phyloP scores from a whole-genome alignment of 2,113 vertebrate genomes.

The Brachyistius frenatus region DNA sequence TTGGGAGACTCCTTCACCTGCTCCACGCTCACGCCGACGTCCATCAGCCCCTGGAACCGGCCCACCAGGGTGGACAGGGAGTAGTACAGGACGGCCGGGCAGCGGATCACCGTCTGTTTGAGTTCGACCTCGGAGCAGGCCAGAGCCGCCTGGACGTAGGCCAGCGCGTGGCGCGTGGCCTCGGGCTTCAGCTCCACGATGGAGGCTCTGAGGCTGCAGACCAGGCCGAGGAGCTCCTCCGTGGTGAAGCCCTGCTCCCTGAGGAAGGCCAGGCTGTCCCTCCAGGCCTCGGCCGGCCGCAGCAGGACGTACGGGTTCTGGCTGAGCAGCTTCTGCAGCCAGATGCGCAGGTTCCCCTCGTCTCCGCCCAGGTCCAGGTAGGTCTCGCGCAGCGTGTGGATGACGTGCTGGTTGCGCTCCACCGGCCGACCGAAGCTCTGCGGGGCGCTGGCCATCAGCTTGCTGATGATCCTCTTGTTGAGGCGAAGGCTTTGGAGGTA shows the following conservation, averaged over 20 bases:
- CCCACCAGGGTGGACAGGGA: slow-evolving; percentile 51
- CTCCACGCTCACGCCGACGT: slow-evolving; percentile 34
- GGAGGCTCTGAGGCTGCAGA: slow-evolving; percentile 64
- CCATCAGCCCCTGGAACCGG: slow-evolving; percentile 66
- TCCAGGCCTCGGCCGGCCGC: slow-evolving; percentile 62
- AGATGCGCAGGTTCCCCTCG: slow-evolving; percentile 58
- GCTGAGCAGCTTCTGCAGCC: slow-evolving; percentile 72
- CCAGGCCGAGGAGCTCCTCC: slow-evolving; percentile 60
- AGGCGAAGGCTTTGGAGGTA: slow-evolving; percentile 66
- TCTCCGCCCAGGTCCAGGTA: slow-evolving; percentile 70
- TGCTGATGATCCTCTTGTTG: slow-evolving; percentile 64
- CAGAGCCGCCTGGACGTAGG: slow-evolving; percentile 38
- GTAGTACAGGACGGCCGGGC: slow-evolving; percentile 61
- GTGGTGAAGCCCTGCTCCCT: slow-evolving; percentile 70
- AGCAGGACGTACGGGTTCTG: slow-evolving; percentile 71
- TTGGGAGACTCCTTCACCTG: slow-evolving; percentile 68
- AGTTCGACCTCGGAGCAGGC: slow-evolving; percentile 62
- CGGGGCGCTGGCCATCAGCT: slow-evolving; percentile 69
- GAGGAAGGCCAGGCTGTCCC: slow-evolving; percentile 71
- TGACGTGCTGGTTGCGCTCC: slow-evolving; percentile 69
- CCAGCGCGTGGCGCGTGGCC: slow-evolving; percentile 54
- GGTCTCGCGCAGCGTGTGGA: slow-evolving; percentile 67
- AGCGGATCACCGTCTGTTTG: slow-evolving; percentile 38
- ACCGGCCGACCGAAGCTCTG: slow-evolving; percentile 68
- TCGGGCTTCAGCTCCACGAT: slow-evolving; percentile 66